A percentile compares a stretch with the other conserved stretches of the same genome.
These are phyloP conservation scores for Drosophila sucinea DNA, from an alignment of 1,140 invertebrate species.

Conservation along the genomic window DNA sequence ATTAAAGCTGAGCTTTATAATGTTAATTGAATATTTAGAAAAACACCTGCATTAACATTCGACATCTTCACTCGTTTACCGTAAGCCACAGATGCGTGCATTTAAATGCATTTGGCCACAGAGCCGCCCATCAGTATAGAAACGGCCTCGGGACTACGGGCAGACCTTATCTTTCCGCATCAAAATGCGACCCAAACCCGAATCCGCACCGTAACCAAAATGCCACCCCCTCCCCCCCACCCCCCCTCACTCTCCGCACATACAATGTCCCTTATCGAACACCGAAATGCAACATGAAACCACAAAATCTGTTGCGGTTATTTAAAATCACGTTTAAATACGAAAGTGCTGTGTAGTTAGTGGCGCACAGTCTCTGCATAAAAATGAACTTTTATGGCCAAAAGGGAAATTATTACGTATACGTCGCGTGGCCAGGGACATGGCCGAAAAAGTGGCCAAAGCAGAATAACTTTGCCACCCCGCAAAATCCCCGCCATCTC, in stretches of 20 bases:
- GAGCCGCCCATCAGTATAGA: background rate
- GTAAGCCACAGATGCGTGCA: constrained; percentile 17
- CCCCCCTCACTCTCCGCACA: background rate
- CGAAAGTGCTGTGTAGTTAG: constrained; percentile 46
- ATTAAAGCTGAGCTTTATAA: no score
- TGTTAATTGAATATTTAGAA: no score
- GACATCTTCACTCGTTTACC: background rate
- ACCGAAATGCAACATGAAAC: constrained; percentile 72
- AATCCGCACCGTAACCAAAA: background rate
- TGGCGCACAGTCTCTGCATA: constrained; percentile 21
- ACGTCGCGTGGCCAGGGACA: constrained; percentile 42
- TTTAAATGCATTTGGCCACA: constrained; percentile 66
- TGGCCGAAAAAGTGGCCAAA: constrained; percentile 38
- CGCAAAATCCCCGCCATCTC: no score
- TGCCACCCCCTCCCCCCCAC: background rate
- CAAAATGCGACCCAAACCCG: constrained; percentile 4
- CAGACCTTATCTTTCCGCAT: constrained; percentile 39
- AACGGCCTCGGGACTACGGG: constrained; percentile 28
- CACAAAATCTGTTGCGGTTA: constrained; percentile 78
- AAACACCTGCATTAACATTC: background rate
- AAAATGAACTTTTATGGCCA: constrained; percentile 74
- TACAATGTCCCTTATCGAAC: constrained; percentile 63
- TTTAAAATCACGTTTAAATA: constrained; percentile 78
- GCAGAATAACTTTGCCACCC: constrained; percentile 32
- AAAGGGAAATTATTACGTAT: constrained; percentile 72